Conservation (phyloP, 2,888 invertebrate genomes). For the Acanthosepion lycidas region DNA sequence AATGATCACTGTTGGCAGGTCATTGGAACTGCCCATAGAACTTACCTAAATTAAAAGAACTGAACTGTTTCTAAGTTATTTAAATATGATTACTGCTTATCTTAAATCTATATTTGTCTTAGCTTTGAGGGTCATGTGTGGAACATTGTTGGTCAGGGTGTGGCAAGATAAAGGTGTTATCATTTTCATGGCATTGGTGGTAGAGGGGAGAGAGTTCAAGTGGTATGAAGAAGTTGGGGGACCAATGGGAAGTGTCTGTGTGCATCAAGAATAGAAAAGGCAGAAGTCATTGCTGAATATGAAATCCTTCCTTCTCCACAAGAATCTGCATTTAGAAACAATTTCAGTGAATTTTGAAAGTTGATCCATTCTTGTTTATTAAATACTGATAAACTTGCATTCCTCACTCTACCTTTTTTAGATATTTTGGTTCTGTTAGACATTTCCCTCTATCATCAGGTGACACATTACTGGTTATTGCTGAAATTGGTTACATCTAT, state of each 20-base stretch:
- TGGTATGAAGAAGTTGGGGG: background rate
- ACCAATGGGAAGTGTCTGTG: background rate
- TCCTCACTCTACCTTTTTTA: background rate
- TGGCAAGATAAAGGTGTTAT: background rate
- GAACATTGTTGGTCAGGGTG: background rate
- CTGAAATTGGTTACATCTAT: background rate
- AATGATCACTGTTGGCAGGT: background rate
- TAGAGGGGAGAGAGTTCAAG: too few species aligned
- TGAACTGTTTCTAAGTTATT: background rate
- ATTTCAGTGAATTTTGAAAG: background rate
- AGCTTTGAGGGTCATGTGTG: background rate
- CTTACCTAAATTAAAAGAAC: background rate
- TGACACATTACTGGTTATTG: too few species aligned
- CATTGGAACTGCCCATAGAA: background rate
- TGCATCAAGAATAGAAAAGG: background rate
- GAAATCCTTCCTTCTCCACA: too few species aligned
- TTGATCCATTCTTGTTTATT: background rate
- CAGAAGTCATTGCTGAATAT: too few species aligned
- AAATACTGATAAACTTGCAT: background rate
- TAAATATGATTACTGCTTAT: slow-evolving; percentile 15
- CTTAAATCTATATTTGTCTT: slow-evolving; percentile 20
- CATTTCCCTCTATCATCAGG: too few species aligned
- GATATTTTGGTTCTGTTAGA: background rate
- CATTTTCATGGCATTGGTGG: background rate
- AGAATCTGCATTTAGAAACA: slow-evolving; percentile 1